Conservation (phyloP, 2,797 vertebrate species). For the Peromyscus attwateri region DNA sequence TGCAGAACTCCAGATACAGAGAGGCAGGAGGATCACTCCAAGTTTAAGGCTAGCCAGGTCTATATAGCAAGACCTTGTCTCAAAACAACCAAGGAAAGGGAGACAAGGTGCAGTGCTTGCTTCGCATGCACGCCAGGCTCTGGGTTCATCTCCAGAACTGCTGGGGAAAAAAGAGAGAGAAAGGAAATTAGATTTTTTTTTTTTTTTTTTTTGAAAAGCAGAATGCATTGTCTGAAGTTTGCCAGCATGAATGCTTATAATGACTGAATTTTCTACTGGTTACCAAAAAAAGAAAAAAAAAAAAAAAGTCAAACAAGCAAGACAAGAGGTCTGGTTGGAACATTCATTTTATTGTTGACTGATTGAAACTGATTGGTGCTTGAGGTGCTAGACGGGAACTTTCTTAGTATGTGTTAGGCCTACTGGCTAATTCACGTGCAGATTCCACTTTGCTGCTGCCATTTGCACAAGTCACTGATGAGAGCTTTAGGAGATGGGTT, state of each 20-base stretch:
- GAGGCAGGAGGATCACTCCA: not conserved
- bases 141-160: not conserved
- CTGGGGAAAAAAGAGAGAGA: not conserved
- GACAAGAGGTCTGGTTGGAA: conserved; percentile 76
- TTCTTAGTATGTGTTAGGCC: conserved; percentile 41
- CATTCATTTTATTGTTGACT: conserved; percentile 81
- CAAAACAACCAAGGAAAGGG: not conserved
- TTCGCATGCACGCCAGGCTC: not conserved
- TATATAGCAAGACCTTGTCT: not conserved
- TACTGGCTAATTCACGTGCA: conserved; percentile 53
- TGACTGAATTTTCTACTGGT: conserved; percentile 48
- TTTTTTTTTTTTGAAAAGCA: conserved; percentile 32
- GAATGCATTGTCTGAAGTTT: conserved; percentile 61
- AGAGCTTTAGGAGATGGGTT: conserved; percentile 52
- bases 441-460: conserved; percentile 62
- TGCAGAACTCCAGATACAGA: not conserved
- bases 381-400: conserved; percentile 56
- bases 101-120: not conserved
- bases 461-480: conserved; percentile 57
- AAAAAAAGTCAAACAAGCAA: conserved; percentile 74
- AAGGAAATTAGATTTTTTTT: not conserved
- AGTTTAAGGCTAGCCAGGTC: not conserved
- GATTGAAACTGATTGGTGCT: conserved; percentile 72
- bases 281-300: conserved; percentile 28
- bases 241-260: conserved; percentile 34